These are phyloP conservation scores for Brachionus paranguensis DNA, from an alignment of 1,140 invertebrate genomes.

Conservation along the genomic window DNA sequence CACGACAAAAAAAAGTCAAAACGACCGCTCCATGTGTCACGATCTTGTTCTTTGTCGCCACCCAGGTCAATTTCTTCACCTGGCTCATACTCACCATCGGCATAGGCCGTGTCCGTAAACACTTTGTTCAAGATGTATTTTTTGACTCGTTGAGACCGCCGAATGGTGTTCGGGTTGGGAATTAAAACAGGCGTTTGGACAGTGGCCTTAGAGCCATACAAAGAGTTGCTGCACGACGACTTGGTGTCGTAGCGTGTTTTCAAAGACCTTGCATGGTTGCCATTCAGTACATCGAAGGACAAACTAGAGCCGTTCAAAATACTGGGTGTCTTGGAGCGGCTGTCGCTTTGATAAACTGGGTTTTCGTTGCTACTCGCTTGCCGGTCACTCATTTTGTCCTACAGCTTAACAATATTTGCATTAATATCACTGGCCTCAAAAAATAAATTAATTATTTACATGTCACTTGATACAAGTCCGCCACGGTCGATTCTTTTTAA, in stretches of 20 bases:
- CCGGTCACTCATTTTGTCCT: neutral
- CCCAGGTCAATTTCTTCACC: neutral
- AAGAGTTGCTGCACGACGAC: neutral
- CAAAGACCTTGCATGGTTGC: neutral
- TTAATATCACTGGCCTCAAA: neutral
- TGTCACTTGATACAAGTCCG: neutral
- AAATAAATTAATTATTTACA: neutral
- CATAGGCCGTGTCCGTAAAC: conserved; percentile 8
- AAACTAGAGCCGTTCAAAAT: neutral
- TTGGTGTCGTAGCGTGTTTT: conserved; percentile 33
- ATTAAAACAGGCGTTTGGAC: neutral
- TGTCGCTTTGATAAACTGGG: neutral
- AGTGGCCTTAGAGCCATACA: conserved; percentile 22
- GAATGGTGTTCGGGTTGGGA: neutral
- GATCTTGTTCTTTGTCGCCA: conserved; percentile 50
- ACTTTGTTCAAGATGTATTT: conserved; percentile 29
- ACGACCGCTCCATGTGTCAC: conserved; percentile 61
- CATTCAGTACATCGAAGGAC: conserved; percentile 6
- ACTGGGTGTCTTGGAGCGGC: neutral
- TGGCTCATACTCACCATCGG: conserved; percentile 15
- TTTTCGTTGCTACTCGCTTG: neutral
- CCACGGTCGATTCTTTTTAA: neutral
- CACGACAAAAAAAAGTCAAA: conserved; percentile 47
- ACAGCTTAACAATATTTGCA: neutral
- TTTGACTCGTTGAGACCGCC: conserved; percentile 9